Conservation (phyloP, 2,113 vertebrate species). For the Neofelis nebulosa region DNA sequence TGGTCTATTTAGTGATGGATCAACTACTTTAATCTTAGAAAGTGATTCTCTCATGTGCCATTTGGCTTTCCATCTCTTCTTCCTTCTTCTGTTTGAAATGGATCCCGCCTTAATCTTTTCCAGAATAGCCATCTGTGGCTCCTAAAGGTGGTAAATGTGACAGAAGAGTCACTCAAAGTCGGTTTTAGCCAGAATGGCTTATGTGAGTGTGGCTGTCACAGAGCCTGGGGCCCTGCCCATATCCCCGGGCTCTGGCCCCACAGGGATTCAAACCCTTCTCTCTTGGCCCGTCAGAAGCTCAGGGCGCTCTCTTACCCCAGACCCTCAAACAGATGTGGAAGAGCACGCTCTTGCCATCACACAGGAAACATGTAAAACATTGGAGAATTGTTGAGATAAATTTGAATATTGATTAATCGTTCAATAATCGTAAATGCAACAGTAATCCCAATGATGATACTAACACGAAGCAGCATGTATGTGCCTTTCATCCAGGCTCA, state of each 20-base stretch:
- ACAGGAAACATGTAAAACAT: background rate
- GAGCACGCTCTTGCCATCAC: background rate
- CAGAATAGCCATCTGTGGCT: slow-evolving; percentile 31
- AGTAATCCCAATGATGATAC: slow-evolving; percentile 15
- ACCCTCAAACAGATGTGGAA: background rate
- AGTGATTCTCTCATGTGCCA: slow-evolving; percentile 61
- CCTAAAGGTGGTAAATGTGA: slow-evolving; percentile 12
- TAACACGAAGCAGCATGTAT: background rate
- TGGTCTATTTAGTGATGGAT: slow-evolving; percentile 53
- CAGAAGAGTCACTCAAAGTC: slow-evolving; percentile 33
- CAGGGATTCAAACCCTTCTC: background rate
- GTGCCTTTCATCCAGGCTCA: slow-evolving; percentile 72
- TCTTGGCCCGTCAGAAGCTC: background rate
- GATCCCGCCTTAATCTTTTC: slow-evolving; percentile 36
- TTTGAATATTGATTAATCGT: slow-evolving; percentile 55
- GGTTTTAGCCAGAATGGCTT: slow-evolving; percentile 3
- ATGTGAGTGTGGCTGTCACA: background rate
- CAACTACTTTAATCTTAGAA: slow-evolving; percentile 65
- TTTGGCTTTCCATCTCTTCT: slow-evolving; percentile 30
- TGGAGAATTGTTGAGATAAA: background rate
- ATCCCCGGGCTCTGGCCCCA: background rate
- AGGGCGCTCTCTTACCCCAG: background rate
- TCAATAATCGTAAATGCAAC: slow-evolving; percentile 32
- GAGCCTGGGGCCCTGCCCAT: too few species aligned
- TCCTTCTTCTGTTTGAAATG: slow-evolving; percentile 43